These are phyloP conservation scores for Loxodonta africana DNA, from an alignment of 2,113 vertebrate genomes.

Conservation along the genomic window DNA sequence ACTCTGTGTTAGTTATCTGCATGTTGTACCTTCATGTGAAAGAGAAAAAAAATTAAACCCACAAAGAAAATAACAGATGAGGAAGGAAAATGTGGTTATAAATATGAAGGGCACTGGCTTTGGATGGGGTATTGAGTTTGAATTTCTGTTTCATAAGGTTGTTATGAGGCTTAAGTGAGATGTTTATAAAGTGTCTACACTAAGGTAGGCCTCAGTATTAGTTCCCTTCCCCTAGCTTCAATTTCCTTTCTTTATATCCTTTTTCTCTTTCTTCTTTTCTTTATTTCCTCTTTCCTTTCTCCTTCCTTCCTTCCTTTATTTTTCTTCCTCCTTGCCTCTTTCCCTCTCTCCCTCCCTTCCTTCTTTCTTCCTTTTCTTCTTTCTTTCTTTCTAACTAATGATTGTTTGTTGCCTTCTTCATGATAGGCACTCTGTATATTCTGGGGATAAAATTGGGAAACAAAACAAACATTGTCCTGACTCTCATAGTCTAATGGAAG, in stretches of 20 bases:
- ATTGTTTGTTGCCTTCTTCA: not conserved
- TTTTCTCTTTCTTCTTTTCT: not conserved
- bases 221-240: not conserved
- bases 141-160: not conserved
- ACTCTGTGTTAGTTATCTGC: not conserved
- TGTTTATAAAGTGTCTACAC: not conserved
- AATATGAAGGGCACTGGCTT: not conserved
- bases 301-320: not conserved
- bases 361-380: fast-evolving
- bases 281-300: not conserved
- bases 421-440: not conserved
- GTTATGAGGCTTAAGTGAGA: not conserved
- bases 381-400: not conserved
- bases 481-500: not conserved
- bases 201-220: not conserved
- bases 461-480: not conserved
- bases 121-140: not conserved
- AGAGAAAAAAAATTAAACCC: not conserved
- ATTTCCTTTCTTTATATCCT: not conserved
- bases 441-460: not conserved
- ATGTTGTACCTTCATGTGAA: not conserved
- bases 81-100: not conserved
- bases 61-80: not conserved
- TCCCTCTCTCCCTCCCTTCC: fast-evolving
- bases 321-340: not conserved